phyloP scores from a whole-genome alignment of 1,140 invertebrate genomes.

The Nylanderia fulva region DNA sequence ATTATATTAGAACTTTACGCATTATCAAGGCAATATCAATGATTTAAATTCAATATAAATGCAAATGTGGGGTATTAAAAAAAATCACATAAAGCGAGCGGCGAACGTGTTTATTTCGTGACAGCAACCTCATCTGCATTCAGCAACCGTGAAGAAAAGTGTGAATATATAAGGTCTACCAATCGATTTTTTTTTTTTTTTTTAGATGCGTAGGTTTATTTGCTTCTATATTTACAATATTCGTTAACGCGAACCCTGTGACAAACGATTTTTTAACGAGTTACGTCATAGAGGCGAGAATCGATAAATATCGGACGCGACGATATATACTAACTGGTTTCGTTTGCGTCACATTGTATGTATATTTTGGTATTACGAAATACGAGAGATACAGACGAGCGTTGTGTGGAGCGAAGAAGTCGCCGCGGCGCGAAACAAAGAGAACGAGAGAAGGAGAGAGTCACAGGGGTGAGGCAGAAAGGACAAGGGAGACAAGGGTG shows the following conservation, averaged over 20 bases:
- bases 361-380: conserved; percentile 37
- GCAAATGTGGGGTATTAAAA: background rate
- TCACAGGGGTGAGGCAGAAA: conserved; percentile 65
- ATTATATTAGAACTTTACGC: background rate
- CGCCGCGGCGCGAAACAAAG: conserved; percentile 27
- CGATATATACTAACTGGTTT: conserved; percentile 52
- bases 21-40: background rate
- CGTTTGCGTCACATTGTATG: conserved; percentile 32
- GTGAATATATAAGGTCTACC: conserved; percentile 25
- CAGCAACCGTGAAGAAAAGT: conserved; percentile 21
- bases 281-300: conserved; percentile 28
- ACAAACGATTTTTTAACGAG: conserved; percentile 55
- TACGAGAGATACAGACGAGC: conserved; percentile 47
- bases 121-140: conserved; percentile 47
- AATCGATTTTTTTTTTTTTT: conserved; percentile 38
- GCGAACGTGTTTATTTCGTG: conserved; percentile 27
- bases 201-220: background rate
- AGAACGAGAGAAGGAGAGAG: conserved; percentile 65
- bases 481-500: conserved; percentile 60
- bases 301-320: conserved; percentile 53
- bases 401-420: conserved; percentile 19
- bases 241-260: conserved; percentile 46
- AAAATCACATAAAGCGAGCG: background rate
- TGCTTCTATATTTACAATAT: background rate
- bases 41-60: background rate